Evolutionary conservation across 2,113 vertebrate genomes (phyloP).

Genomic region (Eonycteris spelaea): DNA sequence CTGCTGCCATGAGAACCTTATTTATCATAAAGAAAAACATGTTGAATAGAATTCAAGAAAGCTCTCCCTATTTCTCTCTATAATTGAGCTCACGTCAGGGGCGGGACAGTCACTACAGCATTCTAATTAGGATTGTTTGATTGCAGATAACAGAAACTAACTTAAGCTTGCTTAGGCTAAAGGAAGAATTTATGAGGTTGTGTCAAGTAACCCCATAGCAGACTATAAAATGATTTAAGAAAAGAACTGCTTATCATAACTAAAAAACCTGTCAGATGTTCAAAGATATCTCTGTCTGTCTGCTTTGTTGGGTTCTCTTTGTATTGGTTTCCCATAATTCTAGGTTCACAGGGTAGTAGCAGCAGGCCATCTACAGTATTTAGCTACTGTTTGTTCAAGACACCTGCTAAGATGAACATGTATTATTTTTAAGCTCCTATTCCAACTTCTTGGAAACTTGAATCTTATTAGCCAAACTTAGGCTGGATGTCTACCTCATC

Average conservation of each 20-base stretch:
- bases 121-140: background rate
- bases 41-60: background rate
- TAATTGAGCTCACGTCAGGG: background rate
- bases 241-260: background rate
- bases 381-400: background rate
- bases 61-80: background rate
- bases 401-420: background rate
- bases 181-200: background rate
- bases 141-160: background rate
- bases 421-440: background rate
- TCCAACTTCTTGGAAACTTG: background rate
- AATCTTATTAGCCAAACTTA: background rate
- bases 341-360: background rate
- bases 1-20: slow-evolving; percentile 4
- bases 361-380: background rate
- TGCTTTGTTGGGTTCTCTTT: background rate
- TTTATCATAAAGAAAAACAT: slow-evolving; percentile 34
- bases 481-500: background rate
- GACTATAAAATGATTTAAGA: background rate
- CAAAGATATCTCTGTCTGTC: background rate
- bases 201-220: background rate
- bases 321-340: background rate
- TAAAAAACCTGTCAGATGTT: background rate
- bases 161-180: background rate
- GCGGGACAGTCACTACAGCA: background rate